Percentiles rank a stretch among this genome's conserved stretches.
These are phyloP conservation scores for Macrobrachium rosenbergii DNA, from an alignment of 1,140 invertebrate genomes.

Conservation along the genomic window DNA sequence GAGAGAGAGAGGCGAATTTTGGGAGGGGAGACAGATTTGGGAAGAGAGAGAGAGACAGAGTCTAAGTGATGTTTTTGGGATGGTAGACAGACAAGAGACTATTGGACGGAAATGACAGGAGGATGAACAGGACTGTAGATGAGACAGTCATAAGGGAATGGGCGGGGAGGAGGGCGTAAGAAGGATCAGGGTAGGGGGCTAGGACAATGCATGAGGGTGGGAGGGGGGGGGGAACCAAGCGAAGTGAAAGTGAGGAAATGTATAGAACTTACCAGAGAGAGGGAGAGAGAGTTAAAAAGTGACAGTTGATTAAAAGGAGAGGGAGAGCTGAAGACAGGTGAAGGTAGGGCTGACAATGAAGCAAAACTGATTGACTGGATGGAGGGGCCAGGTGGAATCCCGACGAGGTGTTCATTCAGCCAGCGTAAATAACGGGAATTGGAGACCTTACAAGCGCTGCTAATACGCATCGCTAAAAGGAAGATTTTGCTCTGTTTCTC, in stretches of 20 bases:
- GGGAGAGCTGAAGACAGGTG: neutral
- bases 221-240: too few species aligned
- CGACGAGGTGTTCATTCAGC: too few species aligned
- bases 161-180: neutral
- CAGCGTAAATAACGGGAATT: too few species aligned
- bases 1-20: neutral
- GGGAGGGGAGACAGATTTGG: neutral
- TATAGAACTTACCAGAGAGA: neutral
- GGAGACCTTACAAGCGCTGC: too few species aligned
- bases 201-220: too few species aligned
- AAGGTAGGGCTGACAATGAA: neutral
- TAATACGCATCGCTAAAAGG: too few species aligned
- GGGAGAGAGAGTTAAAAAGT: neutral
- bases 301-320: neutral
- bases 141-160: too few species aligned
- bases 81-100: neutral
- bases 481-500: too few species aligned
- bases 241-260: too few species aligned
- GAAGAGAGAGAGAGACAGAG: neutral
- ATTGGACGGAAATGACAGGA: neutral
- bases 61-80: neutral
- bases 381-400: too few species aligned
- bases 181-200: too few species aligned
- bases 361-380: neutral
- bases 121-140: neutral